A percentile compares a stretch with the other conserved stretches of the same genome.
Conservation (phyloP, 2,113 vertebrate species). For the Felis catus region F.catus_Fca126_mat1.0 CM031420.1:146815501-146816000, state of each 20-base stretch:
- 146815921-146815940: constrained; percentile 50
- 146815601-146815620: not conserved
- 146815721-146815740: not conserved
- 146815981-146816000: not conserved
- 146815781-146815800: constrained; percentile 2
- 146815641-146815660: not conserved
- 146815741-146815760: not conserved
- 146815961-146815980: not conserved
- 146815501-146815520: no score
- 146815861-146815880: constrained; percentile 29
- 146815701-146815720: not conserved
- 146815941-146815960: not conserved
- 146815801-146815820: not conserved
- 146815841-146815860: not conserved
- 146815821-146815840: not conserved
- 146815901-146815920: not conserved
- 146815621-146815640: not conserved
- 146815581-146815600: not conserved
- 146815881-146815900: constrained; percentile 2
- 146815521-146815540: not conserved
- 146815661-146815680: not conserved
- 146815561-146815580: not conserved
- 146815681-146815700: not conserved
- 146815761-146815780: not conserved
- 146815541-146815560: not conserved